Evolutionary conservation across 2,888 invertebrate species (phyloP), one percentile per base, ranked within the genome.

Genomic region (Thymelicus acteon): DNA sequence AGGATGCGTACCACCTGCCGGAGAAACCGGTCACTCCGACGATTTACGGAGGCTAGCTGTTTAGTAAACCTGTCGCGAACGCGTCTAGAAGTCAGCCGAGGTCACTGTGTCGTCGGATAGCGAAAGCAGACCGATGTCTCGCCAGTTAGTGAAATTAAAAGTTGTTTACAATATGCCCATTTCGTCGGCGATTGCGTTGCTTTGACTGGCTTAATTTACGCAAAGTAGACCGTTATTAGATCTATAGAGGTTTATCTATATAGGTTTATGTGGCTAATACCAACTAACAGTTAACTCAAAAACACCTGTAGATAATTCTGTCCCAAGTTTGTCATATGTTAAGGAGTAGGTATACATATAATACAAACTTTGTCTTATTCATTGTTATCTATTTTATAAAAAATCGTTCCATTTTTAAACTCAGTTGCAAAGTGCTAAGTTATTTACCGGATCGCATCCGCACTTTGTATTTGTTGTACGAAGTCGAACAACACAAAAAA

Each of bases 71-170:
- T n/a, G 69, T 70, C 63, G 40, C 63, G 37, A 58, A 31, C 58
- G 68, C 68, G 58, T 58, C 65, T 72, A 65, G 66, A 60, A 73
- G 64, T 60, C 69, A 66, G 61, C 49, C 67, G 76, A 73, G 76
- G 76, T 76, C 72, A 76, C 72, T 76, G 64, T 74, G 76, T 75
- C 75, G 72, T 44, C 19, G 61, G 73, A 74, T 67, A 75, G 72
- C 74, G 75, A 77, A 75, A 77, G 76, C 74, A 75, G 76, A 74
- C 48, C 60, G 68, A 69, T 49, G 67, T 69, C 69, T 62, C 57
- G 63, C 12, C 58, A 58, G 19, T 39, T 39, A 70, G 64, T 71
- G 71, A 66, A 71, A 71, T 66, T 66, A 71, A 71, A 61, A 71
- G 71, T 71, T 71, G 70, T 70, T 70, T 64, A 58, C 60, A 40